Percentiles rank a stretch among this genome's conserved stretches.
Conservation (phyloP, 2,113 vertebrate species). For the Dicentrarchus labrax region DNA sequence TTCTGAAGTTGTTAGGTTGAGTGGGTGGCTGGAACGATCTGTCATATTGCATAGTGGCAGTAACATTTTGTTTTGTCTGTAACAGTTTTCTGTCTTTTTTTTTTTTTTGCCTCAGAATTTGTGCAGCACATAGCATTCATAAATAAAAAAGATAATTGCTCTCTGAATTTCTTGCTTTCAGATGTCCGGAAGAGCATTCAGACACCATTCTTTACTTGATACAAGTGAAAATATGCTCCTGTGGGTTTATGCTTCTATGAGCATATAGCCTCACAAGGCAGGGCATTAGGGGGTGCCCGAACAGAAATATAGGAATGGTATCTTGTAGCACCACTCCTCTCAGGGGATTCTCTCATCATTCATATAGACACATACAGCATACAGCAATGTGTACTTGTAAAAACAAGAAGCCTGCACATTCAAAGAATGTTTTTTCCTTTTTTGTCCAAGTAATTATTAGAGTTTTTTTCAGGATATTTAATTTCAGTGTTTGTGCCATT, state of each 20-base stretch:
- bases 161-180: constrained; percentile 5
- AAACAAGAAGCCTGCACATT: neutral
- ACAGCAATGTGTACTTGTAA: neutral
- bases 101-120: neutral
- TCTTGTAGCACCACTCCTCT: neutral
- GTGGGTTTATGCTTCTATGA: neutral
- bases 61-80: constrained; percentile 26
- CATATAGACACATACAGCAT: neutral
- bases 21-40: constrained; percentile 31
- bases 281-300: neutral
- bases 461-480: constrained; percentile 9
- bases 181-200: neutral
- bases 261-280: neutral
- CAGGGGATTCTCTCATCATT: neutral
- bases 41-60: constrained; percentile 27
- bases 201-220: neutral
- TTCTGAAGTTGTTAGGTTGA: constrained; percentile 31
- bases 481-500: constrained; percentile 3
- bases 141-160: neutral
- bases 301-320: neutral
- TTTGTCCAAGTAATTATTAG: constrained; percentile 5
- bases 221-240: neutral
- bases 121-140: neutral
- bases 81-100: neutral
- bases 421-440: neutral